Evolutionary conservation across 2,888 invertebrate species (phyloP).

Genomic region (Belgica antarctica): DNA sequence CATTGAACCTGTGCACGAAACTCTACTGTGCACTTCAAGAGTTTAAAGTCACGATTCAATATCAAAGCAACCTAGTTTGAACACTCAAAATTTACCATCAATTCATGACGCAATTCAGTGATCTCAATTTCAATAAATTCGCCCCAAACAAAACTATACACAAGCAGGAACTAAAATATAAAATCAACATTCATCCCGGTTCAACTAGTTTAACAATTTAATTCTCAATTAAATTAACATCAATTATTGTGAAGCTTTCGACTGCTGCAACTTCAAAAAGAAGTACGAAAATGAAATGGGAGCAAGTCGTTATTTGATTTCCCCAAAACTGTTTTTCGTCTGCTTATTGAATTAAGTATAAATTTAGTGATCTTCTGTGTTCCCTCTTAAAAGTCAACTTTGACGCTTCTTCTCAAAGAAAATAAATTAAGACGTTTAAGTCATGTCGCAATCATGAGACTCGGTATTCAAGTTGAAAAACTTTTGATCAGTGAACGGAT

Average conservation of each 20-base stretch:
- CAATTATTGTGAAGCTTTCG: slow-evolving; percentile 3
- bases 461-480: too few species aligned
- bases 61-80: too few species aligned
- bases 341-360: slow-evolving; percentile 32
- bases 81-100: too few species aligned
- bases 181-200: slow-evolving; percentile 2
- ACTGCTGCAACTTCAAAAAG: slow-evolving; percentile 11
- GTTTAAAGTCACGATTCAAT: too few species aligned
- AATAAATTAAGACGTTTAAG: background rate
- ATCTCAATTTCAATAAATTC: slow-evolving; percentile 15
- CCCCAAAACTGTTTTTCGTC: background rate
- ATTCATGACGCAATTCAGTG: slow-evolving; percentile 8
- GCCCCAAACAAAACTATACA: background rate
- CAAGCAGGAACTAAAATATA: slow-evolving; percentile 5
- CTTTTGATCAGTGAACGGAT: too few species aligned
- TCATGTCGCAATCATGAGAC: too few species aligned
- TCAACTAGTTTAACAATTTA: slow-evolving; percentile 4
- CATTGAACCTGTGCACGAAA: too few species aligned
- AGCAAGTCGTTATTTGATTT: slow-evolving; percentile 10
- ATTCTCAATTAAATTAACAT: slow-evolving; percentile 23
- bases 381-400: slow-evolving; percentile 9
- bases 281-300: slow-evolving; percentile 22
- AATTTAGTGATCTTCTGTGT: slow-evolving; percentile 10
- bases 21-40: too few species aligned
- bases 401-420: background rate